Base-by-base conservation (phyloP, 2,888 invertebrate genomes). In the Microdon myrmicae region DNA sequence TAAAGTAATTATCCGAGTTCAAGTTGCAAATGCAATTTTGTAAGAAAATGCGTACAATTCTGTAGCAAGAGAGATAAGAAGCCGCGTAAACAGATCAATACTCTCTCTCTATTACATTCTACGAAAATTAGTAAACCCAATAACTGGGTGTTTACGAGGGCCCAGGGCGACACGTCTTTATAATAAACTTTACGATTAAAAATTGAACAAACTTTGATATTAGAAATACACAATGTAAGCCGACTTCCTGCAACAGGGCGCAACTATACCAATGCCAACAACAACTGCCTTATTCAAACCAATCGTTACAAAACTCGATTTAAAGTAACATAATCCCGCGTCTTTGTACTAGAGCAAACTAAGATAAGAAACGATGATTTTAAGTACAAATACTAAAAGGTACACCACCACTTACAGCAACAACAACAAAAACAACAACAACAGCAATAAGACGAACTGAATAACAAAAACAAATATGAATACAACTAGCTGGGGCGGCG, bases 351-450 rank as follows among this genome's bases (percentile, higher is more conserved):
- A 51, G 41, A 51, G 64, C 53, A 64, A 64, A 58, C 51, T 64
- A 17, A 64, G 64, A 64, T 64, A 64, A 64, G 58, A 6, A 43
- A 43, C 28, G 32, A 43, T 37, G 45, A 56, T 53, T 64, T 47
- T 58, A 64, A 64, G 51, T 64, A 51, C 58, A 64, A 64, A 64
- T 53, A 58, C 64, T 10, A 31, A n/a, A n/a, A n/a, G n/a, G n/a
- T n/a, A n/a, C n/a, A n/a, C n/a, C n/a, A n/a, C n/a, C n/a, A n/a
- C n/a, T 22, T 43, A 23, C 47, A 56, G 51, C 29, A 47, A 25
- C 26, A 41, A 41, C 26, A 38, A 59, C 34, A 48, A 48, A 19
- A 35, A 31, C 17, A 51, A 35, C 13, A 53, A 29, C n/a, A 29
- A 26, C 5, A 20, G 9, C 7, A 23, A 4, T n/a, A n/a, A n/a